Evolutionary conservation across 2,113 vertebrate species (phyloP).

Genomic region (Sisor rabdophorus): DNA sequence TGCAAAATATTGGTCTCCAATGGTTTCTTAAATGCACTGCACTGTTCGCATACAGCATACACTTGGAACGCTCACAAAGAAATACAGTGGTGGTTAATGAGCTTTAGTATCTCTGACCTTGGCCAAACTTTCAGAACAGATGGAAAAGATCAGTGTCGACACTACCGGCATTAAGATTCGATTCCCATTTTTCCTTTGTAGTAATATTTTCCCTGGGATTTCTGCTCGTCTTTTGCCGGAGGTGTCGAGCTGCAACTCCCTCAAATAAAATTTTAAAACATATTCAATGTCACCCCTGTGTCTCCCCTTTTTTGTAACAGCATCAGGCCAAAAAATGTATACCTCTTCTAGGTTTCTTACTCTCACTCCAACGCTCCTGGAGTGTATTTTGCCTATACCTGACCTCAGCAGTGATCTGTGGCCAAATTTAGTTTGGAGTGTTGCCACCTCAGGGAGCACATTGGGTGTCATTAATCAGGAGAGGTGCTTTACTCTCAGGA

Average conservation of each 20-base stretch:
- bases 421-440: slow-evolving; percentile 61
- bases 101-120: slow-evolving; percentile 36
- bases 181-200: slow-evolving; percentile 47
- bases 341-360: slow-evolving; percentile 31
- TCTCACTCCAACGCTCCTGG: slow-evolving; percentile 37
- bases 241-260: slow-evolving; percentile 36
- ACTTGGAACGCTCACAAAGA: slow-evolving; percentile 19
- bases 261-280: slow-evolving; percentile 52
- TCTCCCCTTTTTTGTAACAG: slow-evolving; percentile 37
- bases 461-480: slow-evolving; percentile 53
- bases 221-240: slow-evolving; percentile 40
- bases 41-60: neutral
- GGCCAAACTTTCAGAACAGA: slow-evolving; percentile 41
- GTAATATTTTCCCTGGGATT: slow-evolving; percentile 39
- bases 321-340: slow-evolving; percentile 31
- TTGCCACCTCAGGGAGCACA: slow-evolving; percentile 51
- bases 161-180: slow-evolving; percentile 49
- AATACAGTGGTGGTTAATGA: slow-evolving; percentile 20
- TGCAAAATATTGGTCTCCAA: neutral
- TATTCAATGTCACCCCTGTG: slow-evolving; percentile 44
- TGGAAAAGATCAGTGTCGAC: slow-evolving; percentile 54
- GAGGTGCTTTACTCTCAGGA: slow-evolving; percentile 47
- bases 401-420: slow-evolving; percentile 54
- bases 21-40: slow-evolving; percentile 11
- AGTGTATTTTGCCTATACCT: slow-evolving; percentile 57